A percentile compares a stretch with the other conserved stretches of the same genome.
Evolutionary conservation across 64 coral and sea anemone species (phyloP).

Genomic region (Actinia tenebrosa): DNA sequence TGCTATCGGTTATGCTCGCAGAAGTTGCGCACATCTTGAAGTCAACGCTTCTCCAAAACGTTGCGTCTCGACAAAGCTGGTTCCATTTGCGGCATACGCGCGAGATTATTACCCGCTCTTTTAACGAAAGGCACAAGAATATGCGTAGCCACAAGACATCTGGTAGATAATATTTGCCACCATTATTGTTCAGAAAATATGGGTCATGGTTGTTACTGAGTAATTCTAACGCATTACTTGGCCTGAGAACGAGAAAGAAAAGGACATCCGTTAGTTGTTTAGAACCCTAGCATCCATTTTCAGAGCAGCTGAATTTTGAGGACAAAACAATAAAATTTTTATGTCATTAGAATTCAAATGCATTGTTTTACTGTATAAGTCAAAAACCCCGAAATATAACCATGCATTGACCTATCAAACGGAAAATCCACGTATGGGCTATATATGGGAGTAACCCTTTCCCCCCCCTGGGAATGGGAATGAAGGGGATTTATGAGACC

Average conservation of each 20-base stretch:
- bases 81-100: slow-evolving; percentile 47
- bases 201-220: not conserved
- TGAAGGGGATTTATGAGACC: no score
- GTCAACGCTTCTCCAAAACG: slow-evolving; percentile 49
- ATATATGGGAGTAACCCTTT: no score
- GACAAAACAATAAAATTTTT: no score
- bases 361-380: no score
- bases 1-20: slow-evolving; percentile 18
- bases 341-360: no score
- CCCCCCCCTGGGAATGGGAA: no score
- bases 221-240: not conserved
- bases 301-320: no score
- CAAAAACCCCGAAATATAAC: no score
- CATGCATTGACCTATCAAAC: no score
- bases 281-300: no score
- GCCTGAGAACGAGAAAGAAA: not conserved
- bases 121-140: slow-evolving; percentile 33
- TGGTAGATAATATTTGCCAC: not conserved
- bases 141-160: slow-evolving; percentile 53
- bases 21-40: slow-evolving; percentile 9
- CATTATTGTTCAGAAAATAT: not conserved
- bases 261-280: not conserved
- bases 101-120: slow-evolving; percentile 17
- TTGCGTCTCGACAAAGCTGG: slow-evolving; percentile 40
- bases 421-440: no score